A percentile compares a stretch with the other conserved stretches of the same genome.
Evolutionary conservation across 2,797 vertebrate species (phyloP).

Genomic region (Atherinosoma microstoma): DNA sequence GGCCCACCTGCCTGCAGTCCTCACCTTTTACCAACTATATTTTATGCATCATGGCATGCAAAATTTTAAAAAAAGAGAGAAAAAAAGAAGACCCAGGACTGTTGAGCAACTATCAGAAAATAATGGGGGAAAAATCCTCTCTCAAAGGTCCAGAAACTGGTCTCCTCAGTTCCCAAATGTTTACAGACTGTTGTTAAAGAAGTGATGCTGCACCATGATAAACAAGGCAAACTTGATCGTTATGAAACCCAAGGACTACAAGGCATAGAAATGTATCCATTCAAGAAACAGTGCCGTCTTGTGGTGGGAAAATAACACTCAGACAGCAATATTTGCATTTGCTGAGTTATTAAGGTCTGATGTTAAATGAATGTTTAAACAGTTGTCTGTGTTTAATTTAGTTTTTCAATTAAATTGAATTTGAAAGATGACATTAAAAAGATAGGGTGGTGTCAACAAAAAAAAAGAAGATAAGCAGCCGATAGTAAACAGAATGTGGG

Average conservation of each 20-base stretch:
- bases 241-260: neutral
- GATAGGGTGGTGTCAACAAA: neutral
- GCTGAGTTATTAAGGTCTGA: neutral
- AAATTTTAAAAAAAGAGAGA: too few species aligned
- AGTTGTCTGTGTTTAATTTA: neutral
- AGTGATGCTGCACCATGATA: neutral
- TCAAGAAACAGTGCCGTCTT: conserved; percentile 35
- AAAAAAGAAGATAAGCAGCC: neutral
- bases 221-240: neutral
- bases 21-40: too few species aligned
- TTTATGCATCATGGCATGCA: too few species aligned
- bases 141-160: too few species aligned
- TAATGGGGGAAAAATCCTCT: too few species aligned
- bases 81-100: too few species aligned
- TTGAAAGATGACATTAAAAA: neutral
- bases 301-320: conserved; percentile 30
- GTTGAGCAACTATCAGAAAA: too few species aligned
- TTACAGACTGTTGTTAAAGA: too few species aligned
- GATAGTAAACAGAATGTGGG: neutral
- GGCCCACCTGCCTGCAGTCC: too few species aligned
- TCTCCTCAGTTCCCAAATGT: too few species aligned
- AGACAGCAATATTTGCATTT: neutral
- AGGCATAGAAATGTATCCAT: too few species aligned
- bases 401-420: neutral
- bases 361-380: neutral